Conservation (phyloP, 2,113 vertebrate genomes). For the Lampris megalopsis region DNA sequence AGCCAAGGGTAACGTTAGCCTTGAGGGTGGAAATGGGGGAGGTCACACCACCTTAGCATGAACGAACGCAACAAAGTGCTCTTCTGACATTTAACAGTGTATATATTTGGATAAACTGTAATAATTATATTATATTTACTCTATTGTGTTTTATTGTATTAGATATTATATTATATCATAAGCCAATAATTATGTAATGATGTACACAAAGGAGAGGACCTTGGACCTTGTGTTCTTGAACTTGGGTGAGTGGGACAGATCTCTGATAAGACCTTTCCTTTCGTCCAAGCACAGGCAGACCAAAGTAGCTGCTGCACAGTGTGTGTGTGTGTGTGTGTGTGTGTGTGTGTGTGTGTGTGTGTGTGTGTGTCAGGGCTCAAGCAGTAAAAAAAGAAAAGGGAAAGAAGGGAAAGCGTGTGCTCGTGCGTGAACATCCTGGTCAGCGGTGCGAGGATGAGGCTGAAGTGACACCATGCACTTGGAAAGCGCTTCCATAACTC, state of each 20-base stretch:
- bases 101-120: constrained; percentile 12
- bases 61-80: constrained; percentile 13
- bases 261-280: constrained; percentile 55
- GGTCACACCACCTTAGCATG: not conserved
- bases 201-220: constrained; percentile 62
- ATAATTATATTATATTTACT: not conserved
- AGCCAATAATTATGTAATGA: constrained; percentile 57
- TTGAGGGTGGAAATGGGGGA: not conserved
- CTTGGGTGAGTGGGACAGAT: constrained; percentile 45
- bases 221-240: constrained; percentile 65
- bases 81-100: not conserved
- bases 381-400: not conserved
- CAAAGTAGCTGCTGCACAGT: not conserved
- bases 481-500: constrained; percentile 10
- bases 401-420: no score
- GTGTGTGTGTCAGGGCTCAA: not conserved
- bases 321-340: not conserved
- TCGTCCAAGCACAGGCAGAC: constrained; percentile 46
- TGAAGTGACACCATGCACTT: constrained; percentile 26
- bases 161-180: not conserved
- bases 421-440: not conserved
- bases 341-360: not conserved
- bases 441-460: not conserved
- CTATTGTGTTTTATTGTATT: no score
- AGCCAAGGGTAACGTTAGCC: constrained; percentile 13